A percentile compares a stretch with the other conserved stretches of the same genome.
Conservation (phyloP, 2,113 vertebrate species). For the Crotalus horridus region DNA sequence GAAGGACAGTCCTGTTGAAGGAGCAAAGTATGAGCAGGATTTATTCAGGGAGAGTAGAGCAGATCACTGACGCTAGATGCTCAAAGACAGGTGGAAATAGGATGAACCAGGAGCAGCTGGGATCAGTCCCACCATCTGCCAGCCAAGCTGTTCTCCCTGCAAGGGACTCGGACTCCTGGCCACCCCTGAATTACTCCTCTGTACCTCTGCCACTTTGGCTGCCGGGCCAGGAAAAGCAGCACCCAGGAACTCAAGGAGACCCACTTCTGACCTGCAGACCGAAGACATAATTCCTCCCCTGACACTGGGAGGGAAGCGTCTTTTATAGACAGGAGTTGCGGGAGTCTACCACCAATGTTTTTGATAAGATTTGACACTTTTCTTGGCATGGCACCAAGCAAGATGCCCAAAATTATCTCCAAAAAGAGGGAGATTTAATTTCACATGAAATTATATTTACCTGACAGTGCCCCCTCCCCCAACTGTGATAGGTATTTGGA, state of each 20-base stretch:
- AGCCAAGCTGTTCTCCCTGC: background rate
- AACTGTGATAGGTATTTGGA: background rate
- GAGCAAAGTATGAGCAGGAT: background rate
- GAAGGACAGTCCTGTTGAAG: background rate
- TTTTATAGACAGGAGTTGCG: background rate
- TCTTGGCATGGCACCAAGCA: background rate
- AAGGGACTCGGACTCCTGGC: background rate
- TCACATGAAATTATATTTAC: background rate
- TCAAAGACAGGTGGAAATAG: background rate
- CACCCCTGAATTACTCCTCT: background rate
- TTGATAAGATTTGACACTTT: background rate
- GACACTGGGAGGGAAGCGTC: background rate
- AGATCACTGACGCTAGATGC: background rate
- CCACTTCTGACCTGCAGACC: background rate
- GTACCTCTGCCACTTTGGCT: background rate
- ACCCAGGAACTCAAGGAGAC: background rate
- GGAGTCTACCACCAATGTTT: background rate
- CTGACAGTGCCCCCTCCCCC: fast-evolving
- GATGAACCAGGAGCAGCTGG: background rate
- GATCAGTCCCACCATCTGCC: background rate
- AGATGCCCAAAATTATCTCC: background rate
- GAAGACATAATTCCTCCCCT: background rate
- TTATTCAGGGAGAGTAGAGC: background rate
- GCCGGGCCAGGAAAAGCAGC: background rate
- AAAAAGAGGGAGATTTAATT: background rate